Evolutionary conservation across 92 coral and sea anemone genomes (phyloP), one percentile per base, ranked within the genome.

Genomic region (Bergia sp.): DNA sequence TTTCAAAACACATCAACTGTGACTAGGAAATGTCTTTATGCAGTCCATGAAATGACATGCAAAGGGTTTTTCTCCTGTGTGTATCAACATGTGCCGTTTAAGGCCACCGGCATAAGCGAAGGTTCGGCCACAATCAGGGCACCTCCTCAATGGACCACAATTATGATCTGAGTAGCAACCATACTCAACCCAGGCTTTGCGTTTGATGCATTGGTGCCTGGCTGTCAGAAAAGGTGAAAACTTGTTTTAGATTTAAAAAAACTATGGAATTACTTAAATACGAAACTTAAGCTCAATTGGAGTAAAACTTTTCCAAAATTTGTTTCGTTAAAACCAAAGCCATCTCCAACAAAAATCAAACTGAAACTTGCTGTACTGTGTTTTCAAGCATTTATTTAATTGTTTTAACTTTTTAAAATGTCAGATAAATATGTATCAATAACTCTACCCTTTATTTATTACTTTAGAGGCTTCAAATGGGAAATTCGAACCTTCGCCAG

Each of bases 21-120:
- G 50, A 76, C 90, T 88, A 18, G 91, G 82, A 49, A 91, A 91
- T 21, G 91, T 80, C 80, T 91, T 91, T 12, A 91, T 88, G 49
- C 93, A 91, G 38, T 91, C 15, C 21, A 53, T 89, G 61, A 74
- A 88, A 58, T 78, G 45, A 64, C 93, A 91, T 41, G 76, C 88
- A 82, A 81, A 91, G n/a, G 93, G 93, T 78, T 88, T 88, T 71
- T 87, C 85, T 50, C 93, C 93, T 57, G 90, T 87, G 66, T 91
- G 93, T 74, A 84, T 37, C 15, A 74, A 84, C 87, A 84, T 45
- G 66, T 84, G 87, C 65, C 87, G 87, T 18, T 58, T 74, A 18
- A 84, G 87, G 29, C 75, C 64, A 76, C 80, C 21, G 36, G 53
- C 36, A 42, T 39, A n/a, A 44, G 45, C 23, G 41, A 76, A 76